Conservation (phyloP, 37 sponge, comb jelly and placozoan species). For the Cladorhizidae sp. region DNA sequence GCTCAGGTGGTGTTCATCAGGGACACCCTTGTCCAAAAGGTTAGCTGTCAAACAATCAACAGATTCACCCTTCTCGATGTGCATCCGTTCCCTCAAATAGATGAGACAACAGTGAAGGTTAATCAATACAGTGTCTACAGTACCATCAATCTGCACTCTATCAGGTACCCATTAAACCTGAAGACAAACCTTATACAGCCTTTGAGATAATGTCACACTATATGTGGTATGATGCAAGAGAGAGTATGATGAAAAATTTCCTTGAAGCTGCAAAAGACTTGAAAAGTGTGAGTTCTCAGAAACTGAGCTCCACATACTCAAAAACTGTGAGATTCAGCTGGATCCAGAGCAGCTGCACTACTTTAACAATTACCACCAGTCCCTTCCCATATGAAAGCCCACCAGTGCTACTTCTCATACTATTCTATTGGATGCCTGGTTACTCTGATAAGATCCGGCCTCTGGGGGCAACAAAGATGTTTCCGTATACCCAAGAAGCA, state of each 20-base stretch:
- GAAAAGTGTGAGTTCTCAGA: slow-evolving; percentile 2
- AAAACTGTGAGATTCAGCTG: neutral
- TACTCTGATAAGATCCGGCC: neutral
- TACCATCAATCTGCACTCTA: slow-evolving; percentile 6
- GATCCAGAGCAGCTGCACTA: neutral
- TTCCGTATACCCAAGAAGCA: neutral
- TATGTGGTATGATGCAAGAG: neutral
- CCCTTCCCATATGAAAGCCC: neutral
- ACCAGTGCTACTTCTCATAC: neutral
- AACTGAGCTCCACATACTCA: neutral
- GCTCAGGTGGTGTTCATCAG: no score
- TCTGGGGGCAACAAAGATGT: neutral
- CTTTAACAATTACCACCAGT: neutral
- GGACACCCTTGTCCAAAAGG: neutral
- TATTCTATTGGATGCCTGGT: neutral
- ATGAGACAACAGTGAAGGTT: no score
- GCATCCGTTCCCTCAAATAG: no score
- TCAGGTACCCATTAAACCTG: neutral
- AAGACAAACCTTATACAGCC: no score
- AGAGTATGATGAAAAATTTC: neutral
- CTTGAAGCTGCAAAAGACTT: neutral
- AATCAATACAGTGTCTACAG: slow-evolving; percentile 9
- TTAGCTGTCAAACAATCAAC: slow-evolving; percentile 6
- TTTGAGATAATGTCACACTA: neutral
- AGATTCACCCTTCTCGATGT: no score